Evolutionary conservation across 1,140 invertebrate genomes (phyloP).

Genomic region (Achatina immaculata): DNA sequence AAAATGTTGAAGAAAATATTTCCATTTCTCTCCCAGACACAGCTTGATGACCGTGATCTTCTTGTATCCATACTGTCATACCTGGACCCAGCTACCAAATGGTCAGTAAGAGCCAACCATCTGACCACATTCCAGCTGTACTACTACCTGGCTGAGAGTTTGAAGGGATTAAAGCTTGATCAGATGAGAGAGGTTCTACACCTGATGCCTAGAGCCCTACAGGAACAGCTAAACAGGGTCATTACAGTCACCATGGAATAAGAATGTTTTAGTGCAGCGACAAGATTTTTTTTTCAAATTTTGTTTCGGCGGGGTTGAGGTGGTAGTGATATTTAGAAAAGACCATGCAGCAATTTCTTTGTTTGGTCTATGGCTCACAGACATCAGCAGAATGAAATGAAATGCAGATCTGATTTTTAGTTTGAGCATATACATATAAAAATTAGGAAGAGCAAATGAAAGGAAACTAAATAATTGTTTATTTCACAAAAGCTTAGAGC

Average conservation of each 20-base stretch:
- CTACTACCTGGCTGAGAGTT: slow-evolving; percentile 23
- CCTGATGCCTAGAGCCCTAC: slow-evolving; percentile 27
- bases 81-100: slow-evolving; percentile 36
- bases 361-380: too few species aligned
- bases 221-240: slow-evolving; percentile 13
- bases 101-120: not conserved
- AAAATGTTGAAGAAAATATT: not conserved
- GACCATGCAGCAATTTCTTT: too few species aligned
- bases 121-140: slow-evolving; percentile 27
- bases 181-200: slow-evolving; percentile 21
- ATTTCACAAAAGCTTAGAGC: too few species aligned
- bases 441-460: too few species aligned
- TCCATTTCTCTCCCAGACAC: slow-evolving; percentile 16
- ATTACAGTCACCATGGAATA: not conserved
- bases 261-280: not conserved
- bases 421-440: too few species aligned
- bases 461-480: too few species aligned
- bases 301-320: not conserved
- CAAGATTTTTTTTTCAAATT: too few species aligned
- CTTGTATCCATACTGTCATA: slow-evolving; percentile 32
- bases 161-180: slow-evolving; percentile 10
- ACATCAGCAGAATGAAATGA: too few species aligned
- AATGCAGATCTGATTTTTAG: too few species aligned
- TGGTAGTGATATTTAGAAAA: too few species aligned
- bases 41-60: slow-evolving; percentile 32